phyloP scores from a whole-genome alignment of 92 coral and sea anemone genomes.

The Galaxea fascicularis region DNA sequence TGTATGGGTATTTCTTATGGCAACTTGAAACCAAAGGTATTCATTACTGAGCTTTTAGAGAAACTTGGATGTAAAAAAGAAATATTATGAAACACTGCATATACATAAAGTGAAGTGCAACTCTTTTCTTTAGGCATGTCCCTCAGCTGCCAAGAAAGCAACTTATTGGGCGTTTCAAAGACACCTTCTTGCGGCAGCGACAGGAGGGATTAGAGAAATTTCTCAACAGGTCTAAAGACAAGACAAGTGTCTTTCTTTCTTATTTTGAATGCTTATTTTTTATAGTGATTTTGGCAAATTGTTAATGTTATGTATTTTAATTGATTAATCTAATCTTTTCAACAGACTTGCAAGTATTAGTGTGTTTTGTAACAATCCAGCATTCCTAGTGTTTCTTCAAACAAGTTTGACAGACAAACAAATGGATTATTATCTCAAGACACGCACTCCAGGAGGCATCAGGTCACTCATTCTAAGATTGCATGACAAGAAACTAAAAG shows the following conservation, averaged over 20 bases:
- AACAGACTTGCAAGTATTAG: slow-evolving; percentile 65
- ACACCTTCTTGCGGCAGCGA: slow-evolving; percentile 72
- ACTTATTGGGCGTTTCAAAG: slow-evolving; percentile 86
- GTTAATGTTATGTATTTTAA: too few species aligned
- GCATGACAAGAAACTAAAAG: slow-evolving; percentile 56
- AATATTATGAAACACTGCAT: too few species aligned
- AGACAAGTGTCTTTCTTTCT: too few species aligned
- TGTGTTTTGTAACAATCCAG: slow-evolving; percentile 71
- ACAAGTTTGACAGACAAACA: slow-evolving; percentile 61
- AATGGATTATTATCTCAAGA: slow-evolving; percentile 77
- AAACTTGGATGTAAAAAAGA: too few species aligned
- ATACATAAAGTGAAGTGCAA: neutral
- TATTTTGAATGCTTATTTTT: too few species aligned
- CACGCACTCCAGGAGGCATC: slow-evolving; percentile 80
- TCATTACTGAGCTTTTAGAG: too few species aligned
- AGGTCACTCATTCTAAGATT: slow-evolving; percentile 69
- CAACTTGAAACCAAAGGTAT: too few species aligned
- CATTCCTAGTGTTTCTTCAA: slow-evolving; percentile 76
- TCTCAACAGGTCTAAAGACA: slow-evolving; percentile 57
- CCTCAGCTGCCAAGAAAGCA: slow-evolving; percentile 77
- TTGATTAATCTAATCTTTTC: neutral
- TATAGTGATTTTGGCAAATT: too few species aligned
- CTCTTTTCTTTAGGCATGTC: neutral
- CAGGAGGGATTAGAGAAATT: slow-evolving; percentile 75
- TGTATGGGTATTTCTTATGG: too few species aligned